Evolutionary conservation across 2,113 vertebrate species (phyloP).

Genomic region (Chloebia gouldiae): DNA sequence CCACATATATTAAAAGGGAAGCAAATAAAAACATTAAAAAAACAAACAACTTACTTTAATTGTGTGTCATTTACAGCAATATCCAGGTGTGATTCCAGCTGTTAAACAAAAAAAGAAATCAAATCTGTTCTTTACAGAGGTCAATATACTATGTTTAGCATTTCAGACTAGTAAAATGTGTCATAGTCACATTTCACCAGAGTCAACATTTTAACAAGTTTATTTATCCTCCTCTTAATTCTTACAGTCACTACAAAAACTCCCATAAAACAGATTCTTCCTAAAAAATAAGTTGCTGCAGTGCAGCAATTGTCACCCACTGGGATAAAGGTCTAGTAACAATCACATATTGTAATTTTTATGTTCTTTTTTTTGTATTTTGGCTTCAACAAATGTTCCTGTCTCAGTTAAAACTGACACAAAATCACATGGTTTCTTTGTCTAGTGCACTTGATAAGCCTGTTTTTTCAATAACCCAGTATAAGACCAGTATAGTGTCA

Average conservation of each 20-base stretch:
- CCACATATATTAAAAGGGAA: neutral
- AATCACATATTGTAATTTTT: neutral
- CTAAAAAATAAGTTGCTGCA: neutral
- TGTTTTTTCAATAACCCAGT: neutral
- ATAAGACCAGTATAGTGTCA: neutral
- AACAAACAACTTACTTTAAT: conserved; percentile 63
- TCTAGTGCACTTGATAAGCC: neutral
- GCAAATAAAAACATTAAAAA: neutral
- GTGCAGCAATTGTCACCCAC: neutral
- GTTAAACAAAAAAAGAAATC: conserved; percentile 5
- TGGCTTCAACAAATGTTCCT: neutral
- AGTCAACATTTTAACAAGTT: neutral
- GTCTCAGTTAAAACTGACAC: neutral
- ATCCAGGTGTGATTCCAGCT: conserved; percentile 79
- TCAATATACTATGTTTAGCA: neutral
- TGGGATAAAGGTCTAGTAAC: neutral
- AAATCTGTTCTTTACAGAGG: neutral
- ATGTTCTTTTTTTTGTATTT: neutral
- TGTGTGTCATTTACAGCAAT: conserved; percentile 62
- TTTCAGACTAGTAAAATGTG: neutral
- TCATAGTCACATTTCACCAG: neutral
- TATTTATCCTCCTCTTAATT: neutral
- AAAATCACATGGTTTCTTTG: neutral
- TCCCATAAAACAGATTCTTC: neutral
- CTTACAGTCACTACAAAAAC: neutral